Base-by-base conservation (phyloP, 1,140 invertebrate genomes). In the Drosophila willistoni region DNA sequence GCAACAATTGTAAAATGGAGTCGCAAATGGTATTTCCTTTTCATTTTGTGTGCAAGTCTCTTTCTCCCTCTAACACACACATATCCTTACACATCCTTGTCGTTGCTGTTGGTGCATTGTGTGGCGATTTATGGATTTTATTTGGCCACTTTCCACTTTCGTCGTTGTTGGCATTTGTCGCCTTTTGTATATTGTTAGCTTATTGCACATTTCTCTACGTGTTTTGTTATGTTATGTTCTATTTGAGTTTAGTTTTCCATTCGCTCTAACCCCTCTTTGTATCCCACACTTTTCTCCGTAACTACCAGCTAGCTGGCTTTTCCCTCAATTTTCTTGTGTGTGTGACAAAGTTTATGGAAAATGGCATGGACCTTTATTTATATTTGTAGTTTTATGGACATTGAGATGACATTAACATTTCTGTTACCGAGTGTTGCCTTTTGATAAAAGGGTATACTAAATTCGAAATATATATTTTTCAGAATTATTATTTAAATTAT, bases 101-200 rank as follows among this genome's bases (percentile, higher is more conserved):
- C 42, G 33, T 44, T 71, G 22, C n/a, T 56, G 36, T 36, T 78
- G 74, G 47, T 73, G 75, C 83, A 85, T 86, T 85, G 82, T 85
- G 69, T 77, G 84, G 84, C 83, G 79, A 86, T 86, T 86, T 86
- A 87, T 86, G 83, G 83, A 77, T 87, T 87, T 87, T 86, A 86
- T 86, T 86, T 87, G 76, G 79, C 83, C 76, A 86, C 83, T 86
- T 82, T 85, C 82, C 79, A 82, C 71, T 70, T 60, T 73, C 60
- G 55, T 73, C 60, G 55, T 73, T 78, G 69, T 71, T 83, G 83
- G 83, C 83, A 87, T 87, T 87, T 87, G 79, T 87, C 83, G 83
- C 79, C 79, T 77, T 87, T 79, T 77, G 76, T 83, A 73, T 82
- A 72, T 86, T 87, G 76, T 83, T 85, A 67, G 83, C 79, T 86